Evolutionary conservation across 2,797 vertebrate species (phyloP).

Genomic region (Periophthalmus magnuspinnatus): DNA sequence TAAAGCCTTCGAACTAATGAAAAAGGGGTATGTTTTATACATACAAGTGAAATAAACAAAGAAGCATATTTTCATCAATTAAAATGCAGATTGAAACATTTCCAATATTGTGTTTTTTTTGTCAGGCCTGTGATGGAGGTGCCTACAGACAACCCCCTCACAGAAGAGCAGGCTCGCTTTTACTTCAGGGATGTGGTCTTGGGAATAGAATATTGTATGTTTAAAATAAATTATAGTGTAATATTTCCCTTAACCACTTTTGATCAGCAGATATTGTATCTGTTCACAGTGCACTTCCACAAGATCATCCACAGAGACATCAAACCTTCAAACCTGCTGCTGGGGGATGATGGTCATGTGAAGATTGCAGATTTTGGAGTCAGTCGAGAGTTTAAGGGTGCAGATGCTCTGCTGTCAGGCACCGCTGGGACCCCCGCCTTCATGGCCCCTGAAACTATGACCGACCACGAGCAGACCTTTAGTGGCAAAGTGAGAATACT

Average conservation of each 20-base stretch:
- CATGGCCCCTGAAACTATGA: conserved; percentile 94
- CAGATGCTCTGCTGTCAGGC: conserved; percentile 87
- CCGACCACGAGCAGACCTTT: conserved; percentile 85
- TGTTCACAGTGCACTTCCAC: conserved; percentile 88
- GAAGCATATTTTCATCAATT: neutral
- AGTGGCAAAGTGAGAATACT: conserved; percentile 86
- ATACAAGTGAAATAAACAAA: neutral
- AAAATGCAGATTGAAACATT: neutral
- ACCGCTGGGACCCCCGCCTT: conserved; percentile 94
- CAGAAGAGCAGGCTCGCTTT: conserved; percentile 86
- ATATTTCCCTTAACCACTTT: neutral
- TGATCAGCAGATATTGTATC: neutral
- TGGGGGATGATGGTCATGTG: conserved; percentile 90
- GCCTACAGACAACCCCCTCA: conserved; percentile 85
- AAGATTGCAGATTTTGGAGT: conserved; percentile 97
- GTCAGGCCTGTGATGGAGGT: conserved; percentile 94
- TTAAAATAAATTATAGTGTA: neutral
- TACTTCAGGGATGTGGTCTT: conserved; percentile 91
- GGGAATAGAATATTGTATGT: conserved; percentile 95
- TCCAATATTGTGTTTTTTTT: neutral
- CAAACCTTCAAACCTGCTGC: conserved; percentile 94
- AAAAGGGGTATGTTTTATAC: conserved; percentile 86
- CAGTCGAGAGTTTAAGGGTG: conserved; percentile 94
- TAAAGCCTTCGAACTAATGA: conserved; percentile 92
- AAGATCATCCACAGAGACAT: conserved; percentile 97